A percentile compares a stretch with the other conserved stretches of the same genome.
Conservation (phyloP, 64 coral and sea anemone genomes). For the Porites lutea region DNA sequence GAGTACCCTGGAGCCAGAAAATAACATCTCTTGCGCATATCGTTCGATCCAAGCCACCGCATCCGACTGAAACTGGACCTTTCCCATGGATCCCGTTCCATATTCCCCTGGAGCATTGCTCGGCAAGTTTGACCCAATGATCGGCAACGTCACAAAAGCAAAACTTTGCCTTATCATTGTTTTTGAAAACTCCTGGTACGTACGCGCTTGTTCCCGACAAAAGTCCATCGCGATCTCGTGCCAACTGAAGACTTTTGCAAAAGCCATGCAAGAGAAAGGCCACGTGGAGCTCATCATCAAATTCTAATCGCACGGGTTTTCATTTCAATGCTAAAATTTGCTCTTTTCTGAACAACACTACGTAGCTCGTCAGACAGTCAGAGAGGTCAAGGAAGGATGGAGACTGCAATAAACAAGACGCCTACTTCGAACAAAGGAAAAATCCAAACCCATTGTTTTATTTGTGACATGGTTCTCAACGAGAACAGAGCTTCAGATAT, state of each 20-base stretch:
- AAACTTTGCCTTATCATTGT: neutral
- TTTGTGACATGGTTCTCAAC: no score
- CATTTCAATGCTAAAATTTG: no score
- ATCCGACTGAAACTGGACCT: neutral
- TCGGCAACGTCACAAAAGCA: neutral
- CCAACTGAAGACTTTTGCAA: neutral
- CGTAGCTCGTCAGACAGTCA: no score
- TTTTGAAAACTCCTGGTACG: neutral
- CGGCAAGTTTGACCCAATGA: neutral
- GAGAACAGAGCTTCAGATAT: no score
- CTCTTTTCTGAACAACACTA: no score
- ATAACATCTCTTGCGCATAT: neutral
- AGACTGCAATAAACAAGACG: no score
- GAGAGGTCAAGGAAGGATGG: no score
- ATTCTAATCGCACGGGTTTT: no score
- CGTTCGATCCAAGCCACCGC: neutral
- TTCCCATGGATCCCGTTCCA: neutral
- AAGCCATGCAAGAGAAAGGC: no score
- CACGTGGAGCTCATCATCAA: no score
- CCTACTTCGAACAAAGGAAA: no score
- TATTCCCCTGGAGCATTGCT: neutral
- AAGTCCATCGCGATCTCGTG: neutral
- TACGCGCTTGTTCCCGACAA: neutral
- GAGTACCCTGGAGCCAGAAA: neutral
- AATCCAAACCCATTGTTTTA: no score